phyloP scores from a whole-genome alignment of 1,140 invertebrate genomes.

The Bombus breviceps region DNA sequence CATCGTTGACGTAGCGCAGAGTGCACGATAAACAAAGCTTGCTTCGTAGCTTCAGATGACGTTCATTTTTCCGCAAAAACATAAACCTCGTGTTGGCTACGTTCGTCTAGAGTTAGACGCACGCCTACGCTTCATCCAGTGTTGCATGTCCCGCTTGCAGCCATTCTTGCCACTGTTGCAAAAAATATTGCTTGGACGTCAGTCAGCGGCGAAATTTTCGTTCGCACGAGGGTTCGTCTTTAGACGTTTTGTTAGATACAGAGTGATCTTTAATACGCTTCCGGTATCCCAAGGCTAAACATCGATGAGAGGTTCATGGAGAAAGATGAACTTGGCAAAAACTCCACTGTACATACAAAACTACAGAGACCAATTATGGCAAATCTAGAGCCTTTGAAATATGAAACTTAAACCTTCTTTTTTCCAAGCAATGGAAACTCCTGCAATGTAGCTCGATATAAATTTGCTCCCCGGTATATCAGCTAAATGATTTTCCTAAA shows the following conservation, averaged over 20 bases:
- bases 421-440: too few species aligned
- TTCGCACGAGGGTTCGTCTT: not conserved
- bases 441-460: too few species aligned
- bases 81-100: constrained; percentile 7
- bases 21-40: too few species aligned
- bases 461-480: too few species aligned
- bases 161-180: not conserved
- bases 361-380: not conserved
- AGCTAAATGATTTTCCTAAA: not conserved
- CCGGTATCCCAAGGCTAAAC: not conserved
- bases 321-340: not conserved
- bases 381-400: not conserved
- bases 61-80: not conserved
- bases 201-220: not conserved
- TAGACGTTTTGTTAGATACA: not conserved
- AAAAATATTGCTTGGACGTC: not conserved
- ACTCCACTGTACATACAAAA: not conserved
- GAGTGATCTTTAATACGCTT: not conserved
- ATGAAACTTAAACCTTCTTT: not conserved
- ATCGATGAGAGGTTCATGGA: too few species aligned
- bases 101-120: not conserved
- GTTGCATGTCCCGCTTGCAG: constrained; percentile 22
- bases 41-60: not conserved
- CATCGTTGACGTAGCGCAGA: not conserved
- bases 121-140: constrained; percentile 35